Evolutionary conservation across 2,797 vertebrate genomes (phyloP), one percentile per base, ranked within the genome.

Genomic region (Dallia pectoralis): DNA sequence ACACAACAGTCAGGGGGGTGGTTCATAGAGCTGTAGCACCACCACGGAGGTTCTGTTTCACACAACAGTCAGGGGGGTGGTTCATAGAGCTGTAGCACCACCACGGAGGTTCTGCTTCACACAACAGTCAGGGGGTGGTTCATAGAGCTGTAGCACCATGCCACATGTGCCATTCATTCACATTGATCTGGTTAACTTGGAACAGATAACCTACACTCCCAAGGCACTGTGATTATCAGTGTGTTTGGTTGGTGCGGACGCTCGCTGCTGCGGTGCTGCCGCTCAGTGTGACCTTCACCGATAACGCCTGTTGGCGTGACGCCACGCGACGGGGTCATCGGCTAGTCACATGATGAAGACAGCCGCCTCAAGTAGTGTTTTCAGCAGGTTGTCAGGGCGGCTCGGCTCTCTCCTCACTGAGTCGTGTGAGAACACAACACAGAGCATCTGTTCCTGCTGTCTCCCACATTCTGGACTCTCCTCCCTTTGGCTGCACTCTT

Each of bases 1-100:
- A 71, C 74, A 79, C 79, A 81, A 86, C 78, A 76, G 80, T 81
- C 79, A n/a, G 72, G 81, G 68, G 33, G 51, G 69, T 22, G n/a
- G 51, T 36, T 36, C 32, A 69, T 65, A 62, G 76, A 71, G 64
- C 81, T 79, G 30, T 77, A 81, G 81, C 83, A 77, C 72, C 79
- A 82, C 74, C 30, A 64, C 22, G 63, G 16, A 16, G 32, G 19
- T 49, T 14, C 15, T 51, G 36, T 27, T 51, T 51, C 15, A 30
- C 74, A 79, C 79, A 81, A 86, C 78, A 76, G 80, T 81, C 79
- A n/a, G 72, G 81, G 68, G 33, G 51, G 69, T 22, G 51, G 51
- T 36, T 36, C 32, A 69, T 65, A 62, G 76, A 71, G 64, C 81
- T 79, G 30, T 77, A 81, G 81, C 83, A 77, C 72, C 79, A 82